phyloP scores from a whole-genome alignment of 2,113 vertebrate genomes.

The Lagopus leucura region DNA sequence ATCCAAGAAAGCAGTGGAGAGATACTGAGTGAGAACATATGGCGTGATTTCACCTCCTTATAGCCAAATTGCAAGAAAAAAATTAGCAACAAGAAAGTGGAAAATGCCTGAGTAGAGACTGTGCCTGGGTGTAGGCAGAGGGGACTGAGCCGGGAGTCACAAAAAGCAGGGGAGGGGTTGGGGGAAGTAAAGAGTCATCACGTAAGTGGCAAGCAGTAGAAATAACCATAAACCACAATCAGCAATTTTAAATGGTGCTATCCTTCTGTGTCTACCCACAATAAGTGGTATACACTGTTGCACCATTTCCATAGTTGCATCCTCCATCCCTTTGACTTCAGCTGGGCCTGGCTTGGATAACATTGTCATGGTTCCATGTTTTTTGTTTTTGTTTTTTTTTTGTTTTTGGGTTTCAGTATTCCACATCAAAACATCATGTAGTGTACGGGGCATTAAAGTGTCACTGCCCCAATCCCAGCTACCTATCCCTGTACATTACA shows the following conservation, averaged over 20 bases:
- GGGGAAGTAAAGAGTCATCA: neutral
- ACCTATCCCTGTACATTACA: too few relatives aligned
- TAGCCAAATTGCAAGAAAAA: neutral
- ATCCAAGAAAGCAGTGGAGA: constrained; percentile 15
- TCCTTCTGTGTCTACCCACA: neutral
- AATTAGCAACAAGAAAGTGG: neutral
- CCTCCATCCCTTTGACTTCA: neutral
- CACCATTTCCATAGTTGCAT: neutral
- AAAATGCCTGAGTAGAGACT: neutral
- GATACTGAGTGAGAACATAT: constrained; percentile 4
- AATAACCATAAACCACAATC: neutral
- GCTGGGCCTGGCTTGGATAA: neutral
- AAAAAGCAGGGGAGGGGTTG: neutral
- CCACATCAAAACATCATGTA: too few relatives aligned
- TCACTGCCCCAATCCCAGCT: too few relatives aligned
- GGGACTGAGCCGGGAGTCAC: neutral
- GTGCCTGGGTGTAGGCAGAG: neutral
- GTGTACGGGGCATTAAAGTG: too few relatives aligned
- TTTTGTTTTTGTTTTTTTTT: too few relatives aligned
- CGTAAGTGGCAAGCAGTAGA: neutral
- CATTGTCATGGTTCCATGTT: too few relatives aligned
- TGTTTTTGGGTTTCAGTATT: too few relatives aligned
- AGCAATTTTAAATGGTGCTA: neutral
- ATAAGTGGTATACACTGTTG: neutral
- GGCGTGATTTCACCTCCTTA: neutral